These are phyloP conservation scores for Palythoa grandiflora DNA, from an alignment of 92 coral and sea anemone species.

Conservation along the genomic window DNA sequence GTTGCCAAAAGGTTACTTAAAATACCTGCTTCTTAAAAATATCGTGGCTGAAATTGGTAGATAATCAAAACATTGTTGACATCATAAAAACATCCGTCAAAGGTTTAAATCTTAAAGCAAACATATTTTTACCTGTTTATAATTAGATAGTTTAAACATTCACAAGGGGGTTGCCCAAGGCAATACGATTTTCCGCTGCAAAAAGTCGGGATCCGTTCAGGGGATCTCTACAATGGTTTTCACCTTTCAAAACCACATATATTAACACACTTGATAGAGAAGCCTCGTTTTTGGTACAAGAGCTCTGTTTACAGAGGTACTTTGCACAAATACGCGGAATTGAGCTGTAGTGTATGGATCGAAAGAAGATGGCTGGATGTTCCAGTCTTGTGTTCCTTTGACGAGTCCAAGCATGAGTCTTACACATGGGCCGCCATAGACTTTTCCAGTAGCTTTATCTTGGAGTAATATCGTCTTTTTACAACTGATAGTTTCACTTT, in stretches of 20 bases:
- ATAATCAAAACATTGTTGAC: too few species aligned
- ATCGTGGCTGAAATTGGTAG: too few species aligned
- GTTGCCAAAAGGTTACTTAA: too few species aligned
- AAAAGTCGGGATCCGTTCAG: neutral
- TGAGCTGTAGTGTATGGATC: conserved; percentile 54
- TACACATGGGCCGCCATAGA: conserved; percentile 68
- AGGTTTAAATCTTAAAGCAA: too few species aligned
- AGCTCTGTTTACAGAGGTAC: conserved; percentile 77
- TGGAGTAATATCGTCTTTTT: conserved; percentile 73
- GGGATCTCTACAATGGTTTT: neutral
- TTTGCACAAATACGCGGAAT: conserved; percentile 73
- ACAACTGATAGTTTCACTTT: conserved; percentile 76
- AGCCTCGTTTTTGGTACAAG: conserved; percentile 59
- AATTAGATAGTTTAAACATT: too few species aligned
- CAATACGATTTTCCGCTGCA: too few species aligned
- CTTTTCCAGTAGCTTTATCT: conserved; percentile 53
- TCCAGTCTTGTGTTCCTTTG: conserved; percentile 76
- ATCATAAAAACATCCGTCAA: too few species aligned
- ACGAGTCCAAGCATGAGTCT: conserved; percentile 68
- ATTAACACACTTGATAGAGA: conserved; percentile 47
- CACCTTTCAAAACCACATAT: neutral
- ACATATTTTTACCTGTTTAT: too few species aligned
- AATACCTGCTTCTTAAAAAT: too few species aligned
- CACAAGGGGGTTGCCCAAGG: too few species aligned
- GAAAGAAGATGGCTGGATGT: conserved; percentile 73